Conservation (phyloP, 2,888 invertebrate genomes). For the Pemphredon lugubris region DNA sequence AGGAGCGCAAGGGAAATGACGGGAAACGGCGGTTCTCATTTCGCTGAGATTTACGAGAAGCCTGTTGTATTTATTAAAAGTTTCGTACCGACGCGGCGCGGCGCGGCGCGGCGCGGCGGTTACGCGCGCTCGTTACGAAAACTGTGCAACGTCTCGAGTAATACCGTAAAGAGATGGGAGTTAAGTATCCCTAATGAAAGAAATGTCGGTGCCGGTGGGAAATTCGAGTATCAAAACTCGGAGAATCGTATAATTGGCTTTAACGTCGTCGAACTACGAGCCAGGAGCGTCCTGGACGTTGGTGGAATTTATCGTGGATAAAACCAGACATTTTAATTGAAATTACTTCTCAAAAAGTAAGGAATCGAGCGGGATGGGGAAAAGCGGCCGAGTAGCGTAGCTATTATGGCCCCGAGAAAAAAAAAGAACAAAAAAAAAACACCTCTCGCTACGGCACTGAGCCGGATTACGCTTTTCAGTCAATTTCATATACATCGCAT, state of each 20-base stretch:
- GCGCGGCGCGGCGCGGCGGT: too few species aligned
- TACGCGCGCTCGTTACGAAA: conserved; percentile 30
- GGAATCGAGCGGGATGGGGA: too few species aligned
- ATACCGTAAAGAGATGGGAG: conserved; percentile 45
- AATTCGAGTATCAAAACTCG: background rate
- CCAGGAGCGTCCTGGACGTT: background rate
- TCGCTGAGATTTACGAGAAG: conserved; percentile 64
- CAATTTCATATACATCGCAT: too few species aligned
- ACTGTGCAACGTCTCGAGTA: conserved; percentile 35
- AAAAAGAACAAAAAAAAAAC: too few species aligned
- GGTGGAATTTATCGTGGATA: conserved; percentile 1
- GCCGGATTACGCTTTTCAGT: too few species aligned
- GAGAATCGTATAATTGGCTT: too few species aligned
- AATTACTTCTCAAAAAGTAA: too few species aligned
- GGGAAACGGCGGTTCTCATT: conserved; percentile 57
- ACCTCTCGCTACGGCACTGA: too few species aligned
- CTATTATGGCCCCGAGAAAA: too few species aligned
- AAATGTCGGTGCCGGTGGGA: conserved; percentile 24
- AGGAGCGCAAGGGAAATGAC: conserved; percentile 50
- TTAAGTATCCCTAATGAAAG: conserved; percentile 50
- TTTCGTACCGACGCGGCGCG: conserved; percentile 23
- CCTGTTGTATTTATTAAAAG: conserved; percentile 55
- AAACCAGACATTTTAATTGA: too few species aligned
- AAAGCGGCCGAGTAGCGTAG: too few species aligned
- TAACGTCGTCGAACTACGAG: background rate